A percentile compares a stretch with the other conserved stretches of the same genome.
phyloP scores from a whole-genome alignment of 2,113 vertebrate species.

The Rousettus leschenaultii region DNA sequence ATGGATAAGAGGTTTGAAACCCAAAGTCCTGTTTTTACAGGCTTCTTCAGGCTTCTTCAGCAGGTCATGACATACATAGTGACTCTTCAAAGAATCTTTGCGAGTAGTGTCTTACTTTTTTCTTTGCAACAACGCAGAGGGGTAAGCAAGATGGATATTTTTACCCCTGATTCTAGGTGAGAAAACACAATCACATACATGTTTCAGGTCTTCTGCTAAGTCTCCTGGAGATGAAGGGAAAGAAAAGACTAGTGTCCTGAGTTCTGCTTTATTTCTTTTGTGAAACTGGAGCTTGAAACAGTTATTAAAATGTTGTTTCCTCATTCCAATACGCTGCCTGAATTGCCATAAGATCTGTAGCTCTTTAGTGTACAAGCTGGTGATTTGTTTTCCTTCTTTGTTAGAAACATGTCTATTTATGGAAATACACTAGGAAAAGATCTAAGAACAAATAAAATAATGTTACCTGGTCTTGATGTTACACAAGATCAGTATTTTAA shows the following conservation, averaged over 20 bases:
- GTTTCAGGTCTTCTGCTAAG: neutral
- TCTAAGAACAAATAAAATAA: neutral
- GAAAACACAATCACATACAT: neutral
- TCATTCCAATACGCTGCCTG: neutral
- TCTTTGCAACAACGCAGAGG: neutral
- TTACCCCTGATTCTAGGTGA: neutral
- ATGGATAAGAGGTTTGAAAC: neutral
- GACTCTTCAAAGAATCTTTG: neutral
- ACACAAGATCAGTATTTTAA: neutral
- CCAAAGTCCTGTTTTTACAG: neutral
- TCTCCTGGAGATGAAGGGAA: neutral
- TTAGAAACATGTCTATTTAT: neutral
- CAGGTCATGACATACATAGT: neutral
- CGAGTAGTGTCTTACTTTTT: neutral
- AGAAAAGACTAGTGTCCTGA: neutral
- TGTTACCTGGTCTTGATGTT: neutral
- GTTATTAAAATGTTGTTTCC: neutral
- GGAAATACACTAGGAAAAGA: neutral
- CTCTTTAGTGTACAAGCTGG: neutral
- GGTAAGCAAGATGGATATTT: neutral
- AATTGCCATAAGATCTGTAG: neutral
- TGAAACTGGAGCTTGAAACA: neutral
- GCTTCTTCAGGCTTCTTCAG: constrained; percentile 14
- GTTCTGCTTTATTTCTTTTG: neutral
- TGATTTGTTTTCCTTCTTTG: neutral